phyloP scores from a whole-genome alignment of 2,113 vertebrate species.

The Paracanthobrama guichenoti region DNA sequence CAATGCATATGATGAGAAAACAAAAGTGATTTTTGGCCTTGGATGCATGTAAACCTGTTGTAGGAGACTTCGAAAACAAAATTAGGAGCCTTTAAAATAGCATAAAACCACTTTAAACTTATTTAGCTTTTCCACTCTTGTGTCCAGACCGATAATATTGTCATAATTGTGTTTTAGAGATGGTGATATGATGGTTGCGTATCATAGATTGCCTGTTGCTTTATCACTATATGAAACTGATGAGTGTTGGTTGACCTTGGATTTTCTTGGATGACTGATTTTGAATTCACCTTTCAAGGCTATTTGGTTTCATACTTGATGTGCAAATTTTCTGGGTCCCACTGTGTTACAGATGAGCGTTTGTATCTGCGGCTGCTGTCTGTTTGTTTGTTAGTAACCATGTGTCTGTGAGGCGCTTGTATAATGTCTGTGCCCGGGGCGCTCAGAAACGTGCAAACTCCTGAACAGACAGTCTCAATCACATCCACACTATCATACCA shows the following conservation, averaged over 20 bases:
- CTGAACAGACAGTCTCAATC: not conserved
- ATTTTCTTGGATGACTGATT: not conserved
- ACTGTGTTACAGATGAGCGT: not conserved
- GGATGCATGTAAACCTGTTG: too few relatives aligned
- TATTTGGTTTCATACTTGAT: not conserved
- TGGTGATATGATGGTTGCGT: not conserved
- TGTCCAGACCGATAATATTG: not conserved
- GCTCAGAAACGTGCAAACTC: not conserved
- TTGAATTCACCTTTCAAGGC: not conserved
- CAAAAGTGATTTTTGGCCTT: too few relatives aligned
- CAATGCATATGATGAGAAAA: too few relatives aligned
- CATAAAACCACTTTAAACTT: too few relatives aligned
- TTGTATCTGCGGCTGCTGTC: not conserved
- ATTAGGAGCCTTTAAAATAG: too few relatives aligned
- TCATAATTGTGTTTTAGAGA: not conserved
- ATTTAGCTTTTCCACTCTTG: not conserved
- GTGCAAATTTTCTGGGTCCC: not conserved
- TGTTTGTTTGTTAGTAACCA: slow-evolving; percentile 22
- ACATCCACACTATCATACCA: not conserved
- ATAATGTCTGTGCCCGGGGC: slow-evolving; percentile 2
- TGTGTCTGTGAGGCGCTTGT: slow-evolving; percentile 31
- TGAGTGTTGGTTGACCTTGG: not conserved
- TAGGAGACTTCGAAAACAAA: too few relatives aligned
- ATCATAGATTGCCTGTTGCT: not conserved
- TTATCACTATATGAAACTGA: not conserved